phyloP scores from a whole-genome alignment of 2,888 invertebrate species.

The Andrena hattorfiana region DNA sequence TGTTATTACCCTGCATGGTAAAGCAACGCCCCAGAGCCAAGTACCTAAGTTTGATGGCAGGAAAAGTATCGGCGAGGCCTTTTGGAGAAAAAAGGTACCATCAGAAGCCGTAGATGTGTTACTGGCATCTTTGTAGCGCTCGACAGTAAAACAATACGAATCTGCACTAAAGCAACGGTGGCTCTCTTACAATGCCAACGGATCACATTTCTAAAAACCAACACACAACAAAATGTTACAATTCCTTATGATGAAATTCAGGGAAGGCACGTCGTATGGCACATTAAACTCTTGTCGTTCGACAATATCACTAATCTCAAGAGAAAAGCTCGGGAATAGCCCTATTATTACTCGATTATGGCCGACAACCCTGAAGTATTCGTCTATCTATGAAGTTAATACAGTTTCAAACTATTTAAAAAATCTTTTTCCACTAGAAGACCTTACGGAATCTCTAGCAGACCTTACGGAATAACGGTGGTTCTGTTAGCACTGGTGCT shows the following conservation, averaged over 20 bases:
- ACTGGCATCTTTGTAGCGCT: not conserved
- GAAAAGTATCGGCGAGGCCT: not conserved
- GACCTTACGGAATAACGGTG: not conserved
- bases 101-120: not conserved
- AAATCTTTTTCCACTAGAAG: not conserved
- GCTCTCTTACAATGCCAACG: not conserved
- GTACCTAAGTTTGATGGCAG: not conserved
- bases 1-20: not conserved
- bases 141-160: not conserved
- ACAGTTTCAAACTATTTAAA: not conserved
- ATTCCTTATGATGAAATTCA: not conserved
- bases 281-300: not conserved
- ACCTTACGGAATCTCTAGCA: not conserved
- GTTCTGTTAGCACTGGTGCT: not conserved
- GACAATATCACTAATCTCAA: not conserved
- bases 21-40: not conserved
- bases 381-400: not conserved
- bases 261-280: not conserved
- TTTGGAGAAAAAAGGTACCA: not conserved
- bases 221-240: not conserved
- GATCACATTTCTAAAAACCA: not conserved
- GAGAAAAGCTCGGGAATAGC: not conserved
- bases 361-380: not conserved
- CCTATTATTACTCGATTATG: not conserved
- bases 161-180: not conserved